These are phyloP conservation scores for Cerastoderma edule DNA, from an alignment of 2,888 invertebrate genomes.

Conservation along the genomic window DNA sequence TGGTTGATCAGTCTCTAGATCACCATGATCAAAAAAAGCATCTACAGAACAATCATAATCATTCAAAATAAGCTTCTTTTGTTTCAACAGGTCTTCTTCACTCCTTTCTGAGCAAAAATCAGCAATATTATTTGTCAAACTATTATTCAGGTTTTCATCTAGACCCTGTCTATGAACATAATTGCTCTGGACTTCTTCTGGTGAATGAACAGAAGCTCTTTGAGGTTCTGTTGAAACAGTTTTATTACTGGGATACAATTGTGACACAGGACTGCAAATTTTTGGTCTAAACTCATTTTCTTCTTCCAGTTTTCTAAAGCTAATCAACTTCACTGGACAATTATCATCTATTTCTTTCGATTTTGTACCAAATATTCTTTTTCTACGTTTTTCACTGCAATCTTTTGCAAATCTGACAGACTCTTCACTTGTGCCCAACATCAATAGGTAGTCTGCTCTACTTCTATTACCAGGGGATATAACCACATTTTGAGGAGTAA, in stretches of 20 bases:
- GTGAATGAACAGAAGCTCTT: background rate
- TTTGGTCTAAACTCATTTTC: no score
- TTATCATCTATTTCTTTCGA: background rate
- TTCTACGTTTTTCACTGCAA: constrained; percentile 51
- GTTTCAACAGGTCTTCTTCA: no score
- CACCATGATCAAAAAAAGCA: constrained; percentile 2
- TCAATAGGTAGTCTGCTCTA: constrained; percentile 3
- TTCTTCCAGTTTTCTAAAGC: constrained; percentile 32
- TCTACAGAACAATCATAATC: background rate
- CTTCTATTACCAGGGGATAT: no score
- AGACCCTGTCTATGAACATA: no score
- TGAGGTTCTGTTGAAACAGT: background rate
- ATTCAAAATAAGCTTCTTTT: background rate
- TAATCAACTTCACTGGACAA: constrained; percentile 33
- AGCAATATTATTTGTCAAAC: no score
- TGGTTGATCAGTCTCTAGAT: no score
- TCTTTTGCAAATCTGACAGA: background rate
- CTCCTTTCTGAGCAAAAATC: no score
- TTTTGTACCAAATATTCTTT: constrained; percentile 22
- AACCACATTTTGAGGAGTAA: no score
- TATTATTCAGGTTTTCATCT: no score
- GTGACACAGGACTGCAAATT: no score
- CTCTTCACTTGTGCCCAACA: constrained; percentile 14
- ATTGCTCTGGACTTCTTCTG: background rate
- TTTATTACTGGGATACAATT: no score